Percentiles rank a stretch among this genome's conserved stretches.
These are phyloP conservation scores for Zoanthus sociatus DNA, from an alignment of 92 coral and sea anemone genomes.

Conservation along the genomic window DNA sequence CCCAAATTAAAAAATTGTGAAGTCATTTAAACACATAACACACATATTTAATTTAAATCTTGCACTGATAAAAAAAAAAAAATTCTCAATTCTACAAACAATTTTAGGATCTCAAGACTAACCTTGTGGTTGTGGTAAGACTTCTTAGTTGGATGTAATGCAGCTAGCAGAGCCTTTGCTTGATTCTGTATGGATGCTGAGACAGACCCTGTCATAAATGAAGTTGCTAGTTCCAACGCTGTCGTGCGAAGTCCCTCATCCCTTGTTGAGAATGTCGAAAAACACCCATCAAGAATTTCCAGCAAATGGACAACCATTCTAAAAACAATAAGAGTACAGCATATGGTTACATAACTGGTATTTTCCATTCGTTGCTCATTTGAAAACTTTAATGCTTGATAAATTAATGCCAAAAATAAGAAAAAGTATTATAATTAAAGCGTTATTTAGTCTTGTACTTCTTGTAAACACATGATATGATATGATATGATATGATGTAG, in stretches of 20 bases:
- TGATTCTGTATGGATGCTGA: constrained; percentile 90
- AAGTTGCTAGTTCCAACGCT: constrained; percentile 88
- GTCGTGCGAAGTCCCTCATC: constrained; percentile 72
- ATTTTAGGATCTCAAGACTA: not conserved
- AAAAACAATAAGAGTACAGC: not conserved
- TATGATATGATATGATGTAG: too few species aligned
- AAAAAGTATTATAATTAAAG: too few species aligned
- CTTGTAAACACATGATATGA: too few species aligned
- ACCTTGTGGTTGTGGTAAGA: constrained; percentile 97
- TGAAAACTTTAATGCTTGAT: too few species aligned
- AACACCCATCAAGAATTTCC: constrained; percentile 91
- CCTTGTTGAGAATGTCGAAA: constrained; percentile 78
- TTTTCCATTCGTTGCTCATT: too few species aligned
- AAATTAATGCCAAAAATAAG: too few species aligned
- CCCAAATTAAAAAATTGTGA: too few species aligned
- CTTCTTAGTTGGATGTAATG: constrained; percentile 90
- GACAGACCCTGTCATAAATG: constrained; percentile 86
- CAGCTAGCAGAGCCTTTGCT: constrained; percentile 89
- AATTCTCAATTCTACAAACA: not conserved
- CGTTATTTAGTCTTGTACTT: too few species aligned
- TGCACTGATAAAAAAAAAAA: too few species aligned
- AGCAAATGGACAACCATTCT: constrained; percentile 93
- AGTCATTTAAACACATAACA: too few species aligned
- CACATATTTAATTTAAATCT: too few species aligned
- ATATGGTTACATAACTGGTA: too few species aligned